Evolutionary conservation across 2,888 invertebrate genomes (phyloP).

Genomic region (Perdita meconis): DNA sequence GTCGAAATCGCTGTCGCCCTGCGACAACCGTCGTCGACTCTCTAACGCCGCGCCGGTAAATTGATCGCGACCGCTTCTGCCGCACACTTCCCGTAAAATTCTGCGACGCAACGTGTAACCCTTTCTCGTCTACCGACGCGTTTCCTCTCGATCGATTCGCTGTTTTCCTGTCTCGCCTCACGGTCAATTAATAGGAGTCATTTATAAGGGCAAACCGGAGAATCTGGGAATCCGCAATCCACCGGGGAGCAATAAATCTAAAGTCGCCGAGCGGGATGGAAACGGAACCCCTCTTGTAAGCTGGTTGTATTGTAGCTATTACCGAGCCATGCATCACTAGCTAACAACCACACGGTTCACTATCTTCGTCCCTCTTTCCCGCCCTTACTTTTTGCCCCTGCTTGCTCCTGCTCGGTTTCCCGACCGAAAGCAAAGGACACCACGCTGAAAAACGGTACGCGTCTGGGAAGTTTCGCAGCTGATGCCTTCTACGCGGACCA

Average conservation of each 20-base stretch:
- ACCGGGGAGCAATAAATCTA: slow-evolving; percentile 83
- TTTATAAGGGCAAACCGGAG: slow-evolving; percentile 83
- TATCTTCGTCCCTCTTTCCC: slow-evolving; percentile 53
- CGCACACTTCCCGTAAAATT: background rate
- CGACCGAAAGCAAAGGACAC: slow-evolving; percentile 84
- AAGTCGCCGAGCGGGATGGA: slow-evolving; percentile 78
- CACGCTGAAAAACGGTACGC: slow-evolving; percentile 64
- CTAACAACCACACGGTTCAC: slow-evolving; percentile 81
- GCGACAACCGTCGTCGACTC: slow-evolving; percentile 20
- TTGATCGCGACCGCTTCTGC: slow-evolving; percentile 29
- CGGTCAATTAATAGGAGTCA: slow-evolving; percentile 84
- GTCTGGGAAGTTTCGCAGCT: slow-evolving; percentile 82
- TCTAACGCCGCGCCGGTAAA: slow-evolving; percentile 25
- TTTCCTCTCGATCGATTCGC: slow-evolving; percentile 24
- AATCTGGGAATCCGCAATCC: slow-evolving; percentile 83
- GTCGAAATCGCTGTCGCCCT: slow-evolving; percentile 28
- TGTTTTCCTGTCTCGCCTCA: slow-evolving; percentile 58
- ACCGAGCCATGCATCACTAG: slow-evolving; percentile 84
- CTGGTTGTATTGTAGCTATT: slow-evolving; percentile 84
- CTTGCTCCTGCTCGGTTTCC: slow-evolving; percentile 47
- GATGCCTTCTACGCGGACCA: slow-evolving; percentile 79
- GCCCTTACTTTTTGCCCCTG: slow-evolving; percentile 53
- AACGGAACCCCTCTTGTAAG: slow-evolving; percentile 83
- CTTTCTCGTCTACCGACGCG: background rate
- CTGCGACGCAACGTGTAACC: background rate